phyloP scores from a whole-genome alignment of 2,797 vertebrate species.

The Karalla daura region DNA sequence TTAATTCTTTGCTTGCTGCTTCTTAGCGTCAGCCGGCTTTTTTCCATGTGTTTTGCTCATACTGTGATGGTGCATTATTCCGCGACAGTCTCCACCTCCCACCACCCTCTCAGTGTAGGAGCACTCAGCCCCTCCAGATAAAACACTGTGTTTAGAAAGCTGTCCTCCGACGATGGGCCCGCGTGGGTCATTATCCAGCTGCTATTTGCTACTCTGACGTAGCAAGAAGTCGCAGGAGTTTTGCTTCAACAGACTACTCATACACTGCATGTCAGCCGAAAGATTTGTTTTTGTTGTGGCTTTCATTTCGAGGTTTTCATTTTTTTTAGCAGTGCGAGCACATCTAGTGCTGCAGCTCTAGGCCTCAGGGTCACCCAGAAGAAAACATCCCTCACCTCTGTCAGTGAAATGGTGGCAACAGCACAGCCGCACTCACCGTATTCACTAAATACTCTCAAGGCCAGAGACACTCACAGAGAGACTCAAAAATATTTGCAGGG shows the following conservation, averaged over 20 bases:
- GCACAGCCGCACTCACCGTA: background rate
- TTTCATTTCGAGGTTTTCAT: background rate
- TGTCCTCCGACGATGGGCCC: background rate
- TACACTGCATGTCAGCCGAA: conserved; percentile 25
- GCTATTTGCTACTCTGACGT: conserved; percentile 12
- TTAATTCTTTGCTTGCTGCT: background rate
- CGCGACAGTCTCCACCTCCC: background rate
- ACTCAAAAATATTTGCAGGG: background rate
- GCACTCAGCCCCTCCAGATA: background rate
- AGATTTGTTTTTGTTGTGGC: conserved; percentile 25
- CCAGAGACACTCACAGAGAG: background rate
- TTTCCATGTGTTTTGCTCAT: background rate
- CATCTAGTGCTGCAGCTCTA: conserved; percentile 19
- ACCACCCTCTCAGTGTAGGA: background rate
- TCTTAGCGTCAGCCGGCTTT: too few species aligned
- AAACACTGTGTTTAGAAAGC: conserved; percentile 2
- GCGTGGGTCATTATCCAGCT: conserved; percentile 6
- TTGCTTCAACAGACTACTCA: conserved; percentile 8
- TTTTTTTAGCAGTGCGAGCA: background rate
- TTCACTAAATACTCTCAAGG: conserved; percentile 7
- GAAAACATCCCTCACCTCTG: conserved; percentile 44
- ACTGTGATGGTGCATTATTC: background rate
- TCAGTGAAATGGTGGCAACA: conserved; percentile 17
- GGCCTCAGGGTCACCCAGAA: conserved; percentile 29
- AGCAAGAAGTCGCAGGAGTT: conserved; percentile 1